These are phyloP conservation scores for Eremobia ochroleuca DNA, from an alignment of 2,888 invertebrate species.

Conservation along the genomic window DNA sequence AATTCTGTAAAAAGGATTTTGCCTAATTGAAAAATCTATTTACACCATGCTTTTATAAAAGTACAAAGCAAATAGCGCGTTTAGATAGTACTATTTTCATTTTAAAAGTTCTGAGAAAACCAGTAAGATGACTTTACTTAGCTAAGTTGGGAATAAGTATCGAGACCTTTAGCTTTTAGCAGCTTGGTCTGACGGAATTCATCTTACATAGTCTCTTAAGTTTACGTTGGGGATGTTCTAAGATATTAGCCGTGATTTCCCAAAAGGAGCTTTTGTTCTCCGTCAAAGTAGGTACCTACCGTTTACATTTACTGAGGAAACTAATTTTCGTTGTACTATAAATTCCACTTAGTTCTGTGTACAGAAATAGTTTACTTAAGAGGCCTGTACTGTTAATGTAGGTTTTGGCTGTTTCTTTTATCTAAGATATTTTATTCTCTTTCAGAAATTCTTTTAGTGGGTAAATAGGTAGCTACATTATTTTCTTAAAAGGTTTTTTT, in stretches of 20 bases:
- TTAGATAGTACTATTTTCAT: constrained; percentile 24
- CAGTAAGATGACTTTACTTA: constrained; percentile 10
- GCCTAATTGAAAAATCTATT: constrained; percentile 44
- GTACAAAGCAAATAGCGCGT: constrained; percentile 27
- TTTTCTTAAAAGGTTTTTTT: background rate
- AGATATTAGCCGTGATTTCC: constrained; percentile 70
- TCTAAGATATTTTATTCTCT: background rate
- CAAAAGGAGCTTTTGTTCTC: constrained; percentile 66
- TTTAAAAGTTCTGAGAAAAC: constrained; percentile 21
- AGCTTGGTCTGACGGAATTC: constrained; percentile 38
- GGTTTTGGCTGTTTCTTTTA: background rate
- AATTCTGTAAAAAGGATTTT: constrained; percentile 31
- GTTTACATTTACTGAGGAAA: constrained; percentile 52
- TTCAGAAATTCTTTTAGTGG: background rate
- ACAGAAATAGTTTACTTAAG: constrained; percentile 15
- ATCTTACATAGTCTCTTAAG: constrained; percentile 53
- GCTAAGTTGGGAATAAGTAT: constrained; percentile 26
- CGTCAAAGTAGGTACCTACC: constrained; percentile 50
- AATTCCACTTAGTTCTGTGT: constrained; percentile 44
- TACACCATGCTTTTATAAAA: constrained; percentile 25
- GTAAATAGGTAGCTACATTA: background rate
- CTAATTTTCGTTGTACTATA: constrained; percentile 57
- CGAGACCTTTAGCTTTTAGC: constrained; percentile 28
- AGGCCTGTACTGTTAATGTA: background rate
- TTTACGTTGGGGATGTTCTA: constrained; percentile 62